phyloP scores from a whole-genome alignment of 2,797 vertebrate species.

The Todus mexicanus region DNA sequence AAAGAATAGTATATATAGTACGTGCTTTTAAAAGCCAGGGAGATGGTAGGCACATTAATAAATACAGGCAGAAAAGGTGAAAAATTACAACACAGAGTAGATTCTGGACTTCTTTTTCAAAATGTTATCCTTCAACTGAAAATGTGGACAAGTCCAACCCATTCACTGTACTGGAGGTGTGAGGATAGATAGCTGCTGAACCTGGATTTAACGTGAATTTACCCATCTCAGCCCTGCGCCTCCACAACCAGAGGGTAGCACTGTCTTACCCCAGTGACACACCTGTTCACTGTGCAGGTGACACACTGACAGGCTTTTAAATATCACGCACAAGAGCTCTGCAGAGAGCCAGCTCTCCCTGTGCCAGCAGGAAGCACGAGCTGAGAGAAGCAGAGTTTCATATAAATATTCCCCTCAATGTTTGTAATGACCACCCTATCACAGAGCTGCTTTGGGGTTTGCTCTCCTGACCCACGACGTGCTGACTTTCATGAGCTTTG shows the following conservation, averaged over 20 bases:
- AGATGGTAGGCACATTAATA: neutral
- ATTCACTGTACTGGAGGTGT: neutral
- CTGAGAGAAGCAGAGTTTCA: neutral
- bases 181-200: neutral
- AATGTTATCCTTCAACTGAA: neutral
- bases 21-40: neutral
- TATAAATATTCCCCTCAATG: neutral
- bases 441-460: neutral
- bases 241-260: neutral
- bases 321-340: neutral
- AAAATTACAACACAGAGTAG: neutral
- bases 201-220: neutral
- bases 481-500: neutral
- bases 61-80: neutral
- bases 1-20: neutral
- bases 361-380: neutral
- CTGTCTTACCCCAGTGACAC: neutral
- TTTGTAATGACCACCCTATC: neutral
- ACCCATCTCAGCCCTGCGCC: neutral
- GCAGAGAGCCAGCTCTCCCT: neutral
- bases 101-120: neutral
- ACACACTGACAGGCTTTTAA: neutral
- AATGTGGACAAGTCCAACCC: neutral
- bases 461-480: neutral
- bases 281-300: neutral